Base-by-base conservation (phyloP, 2,888 invertebrate species). In the Zhengitettix transpicula region DNA sequence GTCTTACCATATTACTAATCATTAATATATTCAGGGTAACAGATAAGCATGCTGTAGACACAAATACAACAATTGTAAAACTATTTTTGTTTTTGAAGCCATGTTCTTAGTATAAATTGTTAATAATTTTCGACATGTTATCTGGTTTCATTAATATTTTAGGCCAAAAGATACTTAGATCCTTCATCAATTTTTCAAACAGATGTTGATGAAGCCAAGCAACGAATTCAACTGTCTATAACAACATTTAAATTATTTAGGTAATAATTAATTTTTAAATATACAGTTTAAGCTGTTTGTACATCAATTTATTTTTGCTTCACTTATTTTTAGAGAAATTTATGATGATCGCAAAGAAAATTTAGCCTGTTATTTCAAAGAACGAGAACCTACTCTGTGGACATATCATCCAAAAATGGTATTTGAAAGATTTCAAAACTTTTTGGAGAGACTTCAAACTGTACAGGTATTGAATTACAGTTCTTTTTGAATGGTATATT, bases 151-250 rank as follows among this genome's bases (percentile, higher is more conserved):
- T 63, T 62, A 65, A 62, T 58, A 63, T 79, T 76, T 60, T 68
- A 91, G 89, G 92, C 91, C 0, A 86, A 89, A 69, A 83, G 84
- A 68, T 96, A 87, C 73, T 77, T 96, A 66, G 95, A 95, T 69
- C 92, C 95, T 1, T 83, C 87, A 5, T 90, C 95, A 1, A 81
- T 96, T 62, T 96, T 97, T 71, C 95, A 95, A 71, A 92, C 92
- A 66, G 96, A 96, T 67, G 88, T 94, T 52, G 94, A 94, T 69
- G 96, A 96, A 76, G 90, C 92, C 0, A 84, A 89, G 71, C 87
- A 85, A 71, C 81, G 92, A 63, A 86, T 95, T 12, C 73, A 74
- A 63, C 70, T 73, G 57, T 75, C 74, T 7, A 67, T 70, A 9
- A 62, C 61, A 15, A 66, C 68, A 14, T 64, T 72, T 42, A 67